Evolutionary conservation across 2,113 vertebrate species (phyloP), one percentile per base, ranked within the genome.

Genomic region (Carassius gibelio): DNA sequence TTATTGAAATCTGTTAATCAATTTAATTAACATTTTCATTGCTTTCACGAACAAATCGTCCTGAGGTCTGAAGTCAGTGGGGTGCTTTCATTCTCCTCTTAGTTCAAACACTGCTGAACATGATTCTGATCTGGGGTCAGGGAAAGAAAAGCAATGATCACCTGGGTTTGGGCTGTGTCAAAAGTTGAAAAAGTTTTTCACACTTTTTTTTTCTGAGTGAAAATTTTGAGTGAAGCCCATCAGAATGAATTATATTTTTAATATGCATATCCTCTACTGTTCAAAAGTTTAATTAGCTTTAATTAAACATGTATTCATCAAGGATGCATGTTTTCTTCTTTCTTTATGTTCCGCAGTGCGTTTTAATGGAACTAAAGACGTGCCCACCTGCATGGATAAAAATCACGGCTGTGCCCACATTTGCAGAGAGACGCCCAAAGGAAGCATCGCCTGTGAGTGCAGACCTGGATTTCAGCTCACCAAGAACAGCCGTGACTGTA

Each of bases 321-420:
- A 48, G 45, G 2, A 0, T 48, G 45, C 2, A 48, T 48, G 3
- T 55, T 17, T 55, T 78, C 13, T 5, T 13, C 45, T 14, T 42
- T 62, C 11, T 55, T 68, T 61, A 45, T 45, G 42, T 69, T 78
- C 52, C 34, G 75, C 88, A 93, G 93, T 83, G 88, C 95, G 94
- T 90, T 91, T 89, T 69, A 97, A 98, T 90, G 96, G 97, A 85
- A 93, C 96, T 91, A 97, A 97, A 86, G 97, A 98, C 90, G 97
- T 97, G 82, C 97, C 97, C 95, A 98, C 97, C 86, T 99, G 98
- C 93, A 99, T 99, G 98, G 97, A 99, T 93, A 99, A 97, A 95
- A 99, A 99, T 90, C 98, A 99, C 0, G 98, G 98, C 90, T 99
- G 98, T 1, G 96, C 98, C 62, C 98, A 99, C 94, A 99, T 99